Percentiles rank a stretch among this genome's conserved stretches.
These are phyloP conservation scores for Calliphora vicina DNA, from an alignment of 1,140 invertebrate genomes.

Conservation along the genomic window DNA sequence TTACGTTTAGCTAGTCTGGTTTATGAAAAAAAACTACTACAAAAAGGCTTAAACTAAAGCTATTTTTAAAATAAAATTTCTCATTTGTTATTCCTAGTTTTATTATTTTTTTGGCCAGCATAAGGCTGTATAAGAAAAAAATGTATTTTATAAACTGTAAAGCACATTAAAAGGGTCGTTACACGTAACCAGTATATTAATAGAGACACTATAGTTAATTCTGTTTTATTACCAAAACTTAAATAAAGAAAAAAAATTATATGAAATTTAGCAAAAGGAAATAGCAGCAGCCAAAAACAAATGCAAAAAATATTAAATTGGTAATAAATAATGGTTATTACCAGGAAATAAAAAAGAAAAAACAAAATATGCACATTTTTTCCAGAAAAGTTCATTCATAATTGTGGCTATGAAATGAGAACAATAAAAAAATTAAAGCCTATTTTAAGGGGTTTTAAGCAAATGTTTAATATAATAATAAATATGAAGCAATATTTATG, in stretches of 20 bases:
- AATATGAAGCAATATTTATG: too few species aligned
- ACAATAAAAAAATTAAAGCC: too few species aligned
- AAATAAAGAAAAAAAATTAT: neutral
- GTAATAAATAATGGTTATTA: conserved; percentile 23
- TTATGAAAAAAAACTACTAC: neutral
- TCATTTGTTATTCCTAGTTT: neutral
- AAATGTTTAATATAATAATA: too few species aligned
- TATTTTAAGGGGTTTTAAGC: too few species aligned
- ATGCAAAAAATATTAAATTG: neutral
- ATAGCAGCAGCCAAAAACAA: neutral
- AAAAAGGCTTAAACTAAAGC: conserved; percentile 12
- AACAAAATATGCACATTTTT: too few species aligned
- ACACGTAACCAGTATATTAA: conserved; percentile 29
- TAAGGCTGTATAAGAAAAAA: neutral
- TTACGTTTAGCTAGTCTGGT: neutral
- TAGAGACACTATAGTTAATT: conserved; percentile 28
- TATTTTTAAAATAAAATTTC: neutral
- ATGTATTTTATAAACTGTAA: conserved; percentile 22
- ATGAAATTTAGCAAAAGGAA: neutral
- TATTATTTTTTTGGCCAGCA: too few species aligned
- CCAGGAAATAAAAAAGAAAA: neutral
- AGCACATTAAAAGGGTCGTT: conserved; percentile 21
- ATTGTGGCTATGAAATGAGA: too few species aligned
- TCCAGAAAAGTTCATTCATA: too few species aligned
- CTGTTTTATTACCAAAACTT: conserved; percentile 9